phyloP scores from a whole-genome alignment of 2,113 vertebrate genomes.

The Plecturocebus donacophilus region DNA sequence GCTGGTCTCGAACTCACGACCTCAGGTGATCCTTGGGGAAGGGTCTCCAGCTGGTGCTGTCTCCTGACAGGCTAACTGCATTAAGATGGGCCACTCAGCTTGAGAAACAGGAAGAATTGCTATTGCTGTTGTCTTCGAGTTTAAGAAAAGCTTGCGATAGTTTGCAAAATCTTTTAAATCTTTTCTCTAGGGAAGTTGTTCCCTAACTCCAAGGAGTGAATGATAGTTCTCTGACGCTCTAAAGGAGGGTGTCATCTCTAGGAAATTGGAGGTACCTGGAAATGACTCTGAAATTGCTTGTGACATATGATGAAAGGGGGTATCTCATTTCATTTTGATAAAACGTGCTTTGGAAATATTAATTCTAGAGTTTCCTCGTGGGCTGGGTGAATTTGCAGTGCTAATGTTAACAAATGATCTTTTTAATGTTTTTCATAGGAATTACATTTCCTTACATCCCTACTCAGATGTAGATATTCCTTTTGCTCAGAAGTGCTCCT shows the following conservation, averaged over 20 bases:
- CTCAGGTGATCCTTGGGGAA: not conserved
- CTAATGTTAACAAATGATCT: not conserved
- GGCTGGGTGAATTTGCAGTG: not conserved
- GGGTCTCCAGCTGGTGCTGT: rapidly evolving
- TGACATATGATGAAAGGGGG: not conserved
- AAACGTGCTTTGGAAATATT: not conserved
- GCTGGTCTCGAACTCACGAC: too few species aligned
- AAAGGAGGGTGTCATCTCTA: not conserved
- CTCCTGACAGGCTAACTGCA: not conserved
- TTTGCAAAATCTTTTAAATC: not conserved
- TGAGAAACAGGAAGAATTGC: not conserved
- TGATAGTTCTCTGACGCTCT: not conserved
- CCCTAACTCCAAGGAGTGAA: not conserved
- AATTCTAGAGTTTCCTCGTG: not conserved
- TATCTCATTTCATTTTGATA: not conserved
- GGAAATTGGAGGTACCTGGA: not conserved
- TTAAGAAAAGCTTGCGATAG: not conserved
- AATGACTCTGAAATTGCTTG: not conserved
- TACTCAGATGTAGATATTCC: not conserved
- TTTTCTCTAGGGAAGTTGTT: not conserved
- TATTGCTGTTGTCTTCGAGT: not conserved
- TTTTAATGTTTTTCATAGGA: not conserved
- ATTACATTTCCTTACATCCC: not conserved
- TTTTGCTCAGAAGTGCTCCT: not conserved
- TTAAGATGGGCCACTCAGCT: not conserved